Conservation (phyloP, 2,888 invertebrate species). For the Oligia fasciuncula region DNA sequence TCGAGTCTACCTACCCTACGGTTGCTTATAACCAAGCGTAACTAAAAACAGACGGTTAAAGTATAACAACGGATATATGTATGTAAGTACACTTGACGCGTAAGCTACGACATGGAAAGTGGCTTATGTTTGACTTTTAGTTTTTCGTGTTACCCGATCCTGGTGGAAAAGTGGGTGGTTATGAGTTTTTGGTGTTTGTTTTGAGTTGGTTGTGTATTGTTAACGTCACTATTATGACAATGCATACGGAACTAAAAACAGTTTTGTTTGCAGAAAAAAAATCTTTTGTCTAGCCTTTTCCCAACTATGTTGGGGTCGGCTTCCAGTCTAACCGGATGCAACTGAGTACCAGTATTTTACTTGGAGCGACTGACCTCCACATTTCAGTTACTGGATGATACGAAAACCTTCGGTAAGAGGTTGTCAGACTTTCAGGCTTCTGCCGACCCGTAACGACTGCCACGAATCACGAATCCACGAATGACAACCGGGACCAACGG, state of each 20-base stretch:
- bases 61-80: slow-evolving; percentile 43
- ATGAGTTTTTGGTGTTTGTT: slow-evolving; percentile 33
- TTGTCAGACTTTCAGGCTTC: no score
- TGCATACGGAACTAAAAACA: neutral
- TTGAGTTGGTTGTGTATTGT: neutral
- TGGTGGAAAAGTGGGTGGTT: slow-evolving; percentile 9
- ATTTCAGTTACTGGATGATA: no score
- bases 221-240: neutral
- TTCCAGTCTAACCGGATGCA: no score
- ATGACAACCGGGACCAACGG: no score
- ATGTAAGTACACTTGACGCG: slow-evolving; percentile 40
- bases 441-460: no score
- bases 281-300: no score
- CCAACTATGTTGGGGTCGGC: no score
- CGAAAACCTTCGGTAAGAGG: no score
- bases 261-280: neutral
- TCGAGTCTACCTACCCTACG: neutral
- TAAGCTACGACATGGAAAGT: neutral
- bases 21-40: slow-evolving; percentile 26
- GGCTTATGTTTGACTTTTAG: slow-evolving; percentile 7
- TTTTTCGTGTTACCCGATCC: slow-evolving; percentile 38
- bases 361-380: no score
- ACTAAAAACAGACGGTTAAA: slow-evolving; percentile 55
- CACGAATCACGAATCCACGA: no score
- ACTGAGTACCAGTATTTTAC: no score